phyloP scores from a whole-genome alignment of 2,113 vertebrate species.

The Pardalotus punctatus region DNA sequence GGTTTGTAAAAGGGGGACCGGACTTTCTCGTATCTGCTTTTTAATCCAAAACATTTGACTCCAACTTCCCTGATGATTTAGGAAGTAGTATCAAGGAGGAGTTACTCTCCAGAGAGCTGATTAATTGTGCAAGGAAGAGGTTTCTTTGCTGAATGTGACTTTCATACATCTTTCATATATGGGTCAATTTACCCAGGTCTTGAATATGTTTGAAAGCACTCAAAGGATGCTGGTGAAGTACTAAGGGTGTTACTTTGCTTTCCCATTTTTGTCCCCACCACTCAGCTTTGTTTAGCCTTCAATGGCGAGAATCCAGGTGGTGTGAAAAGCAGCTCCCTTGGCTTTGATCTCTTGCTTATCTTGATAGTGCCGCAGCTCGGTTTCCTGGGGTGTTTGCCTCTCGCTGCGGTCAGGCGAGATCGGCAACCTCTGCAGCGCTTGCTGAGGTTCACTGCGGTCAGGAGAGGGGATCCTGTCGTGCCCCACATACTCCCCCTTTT shows the following conservation, averaged over 20 bases:
- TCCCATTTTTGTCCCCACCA: not conserved
- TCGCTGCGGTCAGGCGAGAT: rapidly evolving
- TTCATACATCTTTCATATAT: not conserved
- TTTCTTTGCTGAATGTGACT: not conserved
- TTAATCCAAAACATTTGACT: not conserved
- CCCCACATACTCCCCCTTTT: not conserved
- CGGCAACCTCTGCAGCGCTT: rapidly evolving
- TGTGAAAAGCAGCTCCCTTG: not conserved
- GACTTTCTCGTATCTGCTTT: not conserved
- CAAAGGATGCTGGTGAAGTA: not conserved
- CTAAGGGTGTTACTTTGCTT: not conserved
- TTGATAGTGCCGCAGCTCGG: not conserved
- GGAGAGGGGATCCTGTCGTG: not conserved
- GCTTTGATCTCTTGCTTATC: conserved; percentile 39
- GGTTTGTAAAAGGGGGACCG: not conserved
- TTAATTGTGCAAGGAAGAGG: not conserved
- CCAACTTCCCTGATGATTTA: not conserved
- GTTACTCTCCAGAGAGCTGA: not conserved
- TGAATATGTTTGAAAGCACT: not conserved
- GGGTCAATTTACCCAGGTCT: not conserved
- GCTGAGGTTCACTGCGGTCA: not conserved
- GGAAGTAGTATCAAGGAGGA: not conserved
- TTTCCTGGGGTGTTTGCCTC: not conserved
- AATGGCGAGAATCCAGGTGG: not conserved
- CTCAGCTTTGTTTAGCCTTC: not conserved